These are phyloP conservation scores for Pseudolycoriella hygida DNA, from an alignment of 2,888 invertebrate genomes.

Conservation along the genomic window DNA sequence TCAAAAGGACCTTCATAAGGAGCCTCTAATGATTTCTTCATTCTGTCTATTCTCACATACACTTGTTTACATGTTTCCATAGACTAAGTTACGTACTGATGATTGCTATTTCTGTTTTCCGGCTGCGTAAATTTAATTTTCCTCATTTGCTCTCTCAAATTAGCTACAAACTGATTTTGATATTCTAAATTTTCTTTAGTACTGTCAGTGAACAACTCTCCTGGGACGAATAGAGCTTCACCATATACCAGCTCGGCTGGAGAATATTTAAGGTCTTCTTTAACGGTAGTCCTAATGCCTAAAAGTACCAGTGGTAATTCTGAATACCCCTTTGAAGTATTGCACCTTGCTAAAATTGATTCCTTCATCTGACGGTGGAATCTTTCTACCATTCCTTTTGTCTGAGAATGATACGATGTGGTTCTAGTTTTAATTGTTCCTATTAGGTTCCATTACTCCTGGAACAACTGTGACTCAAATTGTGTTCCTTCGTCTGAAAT, in stretches of 20 bases:
- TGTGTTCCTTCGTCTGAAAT: conserved; percentile 24
- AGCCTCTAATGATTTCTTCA: conserved; percentile 10
- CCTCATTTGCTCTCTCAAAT: no score
- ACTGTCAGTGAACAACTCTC: neutral
- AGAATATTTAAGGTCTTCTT: no score
- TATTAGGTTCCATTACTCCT: conserved; percentile 13
- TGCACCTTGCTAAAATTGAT: conserved; percentile 11
- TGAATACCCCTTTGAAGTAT: no score
- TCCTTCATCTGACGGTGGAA: conserved; percentile 25
- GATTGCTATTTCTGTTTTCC: neutral
- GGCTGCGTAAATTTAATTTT: neutral
- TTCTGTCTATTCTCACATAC: conserved; percentile 11
- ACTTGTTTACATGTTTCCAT: conserved; percentile 8
- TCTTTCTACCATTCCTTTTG: conserved; percentile 23
- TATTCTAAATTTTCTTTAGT: neutral
- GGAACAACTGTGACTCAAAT: conserved; percentile 20
- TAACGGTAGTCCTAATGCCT: no score
- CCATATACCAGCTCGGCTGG: conserved; percentile 2
- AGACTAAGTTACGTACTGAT: neutral
- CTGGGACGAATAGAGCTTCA: neutral
- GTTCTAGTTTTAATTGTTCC: conserved; percentile 15
- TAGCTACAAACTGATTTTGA: neutral
- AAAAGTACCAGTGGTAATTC: neutral
- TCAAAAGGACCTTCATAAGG: conserved; percentile 15
- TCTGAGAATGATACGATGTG: conserved; percentile 20